Base-by-base conservation (phyloP, 2,797 vertebrate genomes). In the Pipistrellus nathusii region DNA sequence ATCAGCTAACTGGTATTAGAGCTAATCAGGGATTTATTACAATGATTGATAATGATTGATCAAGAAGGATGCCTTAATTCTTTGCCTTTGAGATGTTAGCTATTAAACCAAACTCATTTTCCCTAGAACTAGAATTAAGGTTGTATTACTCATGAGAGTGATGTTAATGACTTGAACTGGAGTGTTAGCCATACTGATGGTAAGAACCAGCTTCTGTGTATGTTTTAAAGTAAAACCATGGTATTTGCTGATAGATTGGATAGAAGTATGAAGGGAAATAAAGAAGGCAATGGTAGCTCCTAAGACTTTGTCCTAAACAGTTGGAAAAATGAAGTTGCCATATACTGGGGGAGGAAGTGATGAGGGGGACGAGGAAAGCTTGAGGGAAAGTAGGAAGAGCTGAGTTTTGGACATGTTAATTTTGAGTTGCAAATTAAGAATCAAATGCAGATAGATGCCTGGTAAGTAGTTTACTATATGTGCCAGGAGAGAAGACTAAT, bases 51-150 rank as follows among this genome's bases (percentile, higher is more conserved):
- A 83, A 46, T 57, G 68, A 90, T 23, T 88, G 35, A 73, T 14
- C 68, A 25, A 21, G 62, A 95, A 55, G 20, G 59, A 88, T 71
- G 2, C 62, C 55, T 76, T 84, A 86, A 76, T 93, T 90, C 64
- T 66, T 90, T 90, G 32, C 21, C 53, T 82, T 85, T 83, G 44
- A 87, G 12, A 78, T 77, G 88, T 85, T 59, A 94, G 78, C 69
- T 92, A 17, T 88, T 85, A 48, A 64, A 77, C 51, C 72, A 71
- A 76, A 78, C 21, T 87, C n/a, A 68, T 12, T 82, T 86, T 84
- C 32, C 38, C 66, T 64, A 57, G 11, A 35, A 83, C 12, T 80
- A 76, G 35, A 83, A 44, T 55, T 89, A 78, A 55, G 30, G 23
- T 88, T 23, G 17, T 85, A 57, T 53, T 57, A 23, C 44, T 68